Evolutionary conservation across 2,888 invertebrate species (phyloP).

Genomic region (Athripsodes cinereus): DNA sequence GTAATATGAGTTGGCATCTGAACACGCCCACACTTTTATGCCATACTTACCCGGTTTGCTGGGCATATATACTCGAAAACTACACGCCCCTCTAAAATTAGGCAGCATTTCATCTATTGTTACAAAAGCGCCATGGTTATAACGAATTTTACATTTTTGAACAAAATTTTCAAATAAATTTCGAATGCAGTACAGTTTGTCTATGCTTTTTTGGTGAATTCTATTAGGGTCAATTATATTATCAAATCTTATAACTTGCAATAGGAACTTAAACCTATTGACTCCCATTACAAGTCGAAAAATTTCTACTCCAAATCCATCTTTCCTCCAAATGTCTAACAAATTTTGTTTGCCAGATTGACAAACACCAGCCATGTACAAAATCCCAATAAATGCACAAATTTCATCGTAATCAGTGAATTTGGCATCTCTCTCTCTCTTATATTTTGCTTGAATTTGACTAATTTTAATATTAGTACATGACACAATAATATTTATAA

Average conservation of each 20-base stretch:
- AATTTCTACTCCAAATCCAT: conserved; percentile 1
- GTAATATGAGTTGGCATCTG: neutral
- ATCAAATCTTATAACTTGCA: neutral
- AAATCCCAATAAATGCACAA: neutral
- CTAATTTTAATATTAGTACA: neutral
- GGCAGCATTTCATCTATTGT: conserved; percentile 1
- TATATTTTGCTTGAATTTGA: neutral
- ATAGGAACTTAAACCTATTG: neutral
- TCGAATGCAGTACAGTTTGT: neutral
- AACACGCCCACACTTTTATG: neutral
- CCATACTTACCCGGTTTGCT: neutral
- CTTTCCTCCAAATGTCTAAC: neutral
- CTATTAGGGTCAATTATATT: neutral
- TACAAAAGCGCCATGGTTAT: neutral
- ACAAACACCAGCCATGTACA: neutral
- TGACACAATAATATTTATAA: neutral
- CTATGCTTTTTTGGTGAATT: neutral
- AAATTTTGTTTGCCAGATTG: neutral
- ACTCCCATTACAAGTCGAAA: neutral
- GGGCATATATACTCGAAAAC: neutral
- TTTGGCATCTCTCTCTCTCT: neutral
- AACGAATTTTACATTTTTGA: neutral
- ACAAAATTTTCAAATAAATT: neutral
- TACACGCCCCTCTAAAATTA: neutral
- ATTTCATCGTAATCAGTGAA: neutral